Conservation (phyloP, 1,140 invertebrate species). For the Druon quercuslanigerum region DNA sequence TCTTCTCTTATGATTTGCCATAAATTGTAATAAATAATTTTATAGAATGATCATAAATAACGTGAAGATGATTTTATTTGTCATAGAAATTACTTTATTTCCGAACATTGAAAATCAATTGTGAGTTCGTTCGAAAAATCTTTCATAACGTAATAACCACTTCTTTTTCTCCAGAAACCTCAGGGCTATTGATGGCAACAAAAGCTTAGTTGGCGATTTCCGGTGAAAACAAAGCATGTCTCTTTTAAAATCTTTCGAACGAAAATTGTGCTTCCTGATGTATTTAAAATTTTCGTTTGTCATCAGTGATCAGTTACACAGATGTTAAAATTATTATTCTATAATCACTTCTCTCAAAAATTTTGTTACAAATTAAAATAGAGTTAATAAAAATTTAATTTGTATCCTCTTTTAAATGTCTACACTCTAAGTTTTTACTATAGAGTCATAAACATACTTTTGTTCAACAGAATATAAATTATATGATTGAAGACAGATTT, state of each 20-base stretch:
- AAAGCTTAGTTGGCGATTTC: constrained; percentile 27
- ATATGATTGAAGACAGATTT: too few species aligned
- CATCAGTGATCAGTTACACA: not conserved
- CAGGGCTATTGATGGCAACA: constrained; percentile 11
- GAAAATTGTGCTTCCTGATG: constrained; percentile 12
- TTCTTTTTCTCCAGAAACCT: not conserved
- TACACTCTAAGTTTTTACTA: too few species aligned
- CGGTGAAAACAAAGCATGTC: constrained; percentile 13
- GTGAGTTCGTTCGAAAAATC: not conserved
- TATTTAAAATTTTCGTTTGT: not conserved
- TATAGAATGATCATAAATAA: too few species aligned
- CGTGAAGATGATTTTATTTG: not conserved
- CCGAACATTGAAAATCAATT: not conserved
- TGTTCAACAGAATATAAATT: too few species aligned
- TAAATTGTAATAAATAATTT: too few species aligned
- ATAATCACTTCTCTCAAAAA: too few species aligned
- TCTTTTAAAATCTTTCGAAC: constrained; percentile 14
- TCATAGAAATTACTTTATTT: not conserved
- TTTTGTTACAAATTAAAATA: too few species aligned
- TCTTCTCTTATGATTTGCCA: too few species aligned
- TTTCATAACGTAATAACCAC: constrained; percentile 5
- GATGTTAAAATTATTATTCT: not conserved
- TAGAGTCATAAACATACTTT: too few species aligned
- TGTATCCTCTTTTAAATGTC: too few species aligned
- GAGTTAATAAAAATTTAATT: too few species aligned